Conservation (phyloP, 2,797 vertebrate genomes). For the Ceryle rudis region DNA sequence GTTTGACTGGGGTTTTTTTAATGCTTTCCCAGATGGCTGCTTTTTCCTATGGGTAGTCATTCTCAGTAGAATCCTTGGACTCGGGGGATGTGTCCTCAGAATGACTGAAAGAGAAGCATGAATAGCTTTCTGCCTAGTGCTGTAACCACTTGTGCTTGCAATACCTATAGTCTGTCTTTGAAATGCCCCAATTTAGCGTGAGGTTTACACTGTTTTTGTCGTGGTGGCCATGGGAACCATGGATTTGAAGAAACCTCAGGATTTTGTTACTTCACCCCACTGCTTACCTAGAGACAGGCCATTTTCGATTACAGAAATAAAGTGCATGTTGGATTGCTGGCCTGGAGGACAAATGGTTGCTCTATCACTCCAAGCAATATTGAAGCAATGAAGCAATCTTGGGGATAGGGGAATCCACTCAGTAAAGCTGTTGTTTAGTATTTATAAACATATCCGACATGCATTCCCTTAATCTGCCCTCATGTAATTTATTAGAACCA, state of each 20-base stretch:
- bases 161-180: background rate
- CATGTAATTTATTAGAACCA: background rate
- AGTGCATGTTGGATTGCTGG: background rate
- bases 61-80: background rate
- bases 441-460: background rate
- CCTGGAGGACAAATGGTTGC: background rate
- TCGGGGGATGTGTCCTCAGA: background rate
- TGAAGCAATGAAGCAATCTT: background rate
- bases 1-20: background rate
- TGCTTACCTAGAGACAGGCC: background rate
- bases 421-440: background rate
- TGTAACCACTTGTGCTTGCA: background rate
- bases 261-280: background rate
- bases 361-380: background rate
- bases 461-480: background rate
- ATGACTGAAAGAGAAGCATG: background rate
- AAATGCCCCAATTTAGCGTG: background rate
- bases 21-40: background rate
- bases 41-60: background rate
- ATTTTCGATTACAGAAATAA: background rate
- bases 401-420: background rate
- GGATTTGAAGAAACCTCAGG: background rate
- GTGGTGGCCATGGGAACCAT: background rate
- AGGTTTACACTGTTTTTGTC: background rate
- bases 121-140: background rate